Evolutionary conservation across 2,888 invertebrate species (phyloP).

Genomic region (Carcina quercana): DNA sequence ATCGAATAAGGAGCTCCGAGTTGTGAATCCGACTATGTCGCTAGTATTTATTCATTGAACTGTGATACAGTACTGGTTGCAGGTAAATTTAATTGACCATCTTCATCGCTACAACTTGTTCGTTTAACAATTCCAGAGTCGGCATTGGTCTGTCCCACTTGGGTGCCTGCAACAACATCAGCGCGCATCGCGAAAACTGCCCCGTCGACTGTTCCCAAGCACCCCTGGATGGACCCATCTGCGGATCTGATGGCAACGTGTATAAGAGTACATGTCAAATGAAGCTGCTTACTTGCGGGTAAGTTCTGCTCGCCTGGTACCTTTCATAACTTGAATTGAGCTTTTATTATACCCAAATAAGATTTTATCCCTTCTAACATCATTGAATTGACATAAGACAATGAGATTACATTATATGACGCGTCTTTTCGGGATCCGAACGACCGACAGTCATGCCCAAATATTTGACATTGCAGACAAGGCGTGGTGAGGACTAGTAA

Average conservation of each 20-base stretch:
- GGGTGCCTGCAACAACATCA: conserved; percentile 85
- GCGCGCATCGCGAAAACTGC: conserved; percentile 91
- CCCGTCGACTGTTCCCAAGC: conserved; percentile 91
- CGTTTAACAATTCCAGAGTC: conserved; percentile 76
- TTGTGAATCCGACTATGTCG: too few relatives aligned
- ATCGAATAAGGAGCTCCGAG: too few relatives aligned
- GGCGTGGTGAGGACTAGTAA: conserved; percentile 90
- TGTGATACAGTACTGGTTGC: too few relatives aligned
- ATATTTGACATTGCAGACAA: conserved; percentile 72
- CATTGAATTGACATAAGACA: background rate
- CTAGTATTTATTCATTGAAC: too few relatives aligned
- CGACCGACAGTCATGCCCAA: background rate
- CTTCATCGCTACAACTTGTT: too few relatives aligned
- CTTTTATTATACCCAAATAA: background rate
- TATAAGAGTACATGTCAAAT: conserved; percentile 96
- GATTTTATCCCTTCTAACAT: background rate
- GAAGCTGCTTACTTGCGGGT: conserved; percentile 93
- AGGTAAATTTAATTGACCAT: too few relatives aligned
- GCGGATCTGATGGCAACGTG: conserved; percentile 93
- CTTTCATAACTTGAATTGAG: background rate
- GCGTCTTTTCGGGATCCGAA: too few relatives aligned
- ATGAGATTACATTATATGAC: background rate
- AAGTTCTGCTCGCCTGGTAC: conserved; percentile 31
- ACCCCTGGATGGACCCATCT: conserved; percentile 91
- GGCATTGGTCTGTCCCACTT: conserved; percentile 90